Conservation (phyloP, 2,113 vertebrate genomes). For the Sterrhoptilus dennistouni region DNA sequence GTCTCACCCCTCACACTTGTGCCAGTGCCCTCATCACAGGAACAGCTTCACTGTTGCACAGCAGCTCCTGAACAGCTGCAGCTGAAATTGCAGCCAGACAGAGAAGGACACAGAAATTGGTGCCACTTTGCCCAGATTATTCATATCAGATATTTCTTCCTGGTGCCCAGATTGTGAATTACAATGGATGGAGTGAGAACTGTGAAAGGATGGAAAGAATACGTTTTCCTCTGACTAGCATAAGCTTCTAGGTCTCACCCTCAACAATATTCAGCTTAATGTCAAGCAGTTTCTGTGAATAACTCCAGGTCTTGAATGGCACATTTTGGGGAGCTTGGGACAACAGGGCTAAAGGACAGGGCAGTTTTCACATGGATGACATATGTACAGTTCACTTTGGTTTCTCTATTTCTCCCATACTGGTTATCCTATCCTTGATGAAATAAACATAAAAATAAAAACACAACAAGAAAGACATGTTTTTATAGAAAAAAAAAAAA, state of each 20-base stretch:
- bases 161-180: background rate
- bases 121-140: background rate
- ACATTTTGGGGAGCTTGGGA: background rate
- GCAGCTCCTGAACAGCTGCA: background rate
- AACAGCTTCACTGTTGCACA: fast-evolving
- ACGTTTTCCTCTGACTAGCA: background rate
- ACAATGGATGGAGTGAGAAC: background rate
- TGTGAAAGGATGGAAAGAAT: background rate
- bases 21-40: background rate
- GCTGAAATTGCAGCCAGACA: background rate
- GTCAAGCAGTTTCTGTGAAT: background rate
- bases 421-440: background rate
- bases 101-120: background rate
- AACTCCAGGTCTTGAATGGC: background rate
- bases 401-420: background rate
- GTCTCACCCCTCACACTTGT: background rate
- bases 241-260: background rate
- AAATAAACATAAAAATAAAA: background rate
- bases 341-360: background rate
- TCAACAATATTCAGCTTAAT: background rate
- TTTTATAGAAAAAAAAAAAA: background rate
- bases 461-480: background rate
- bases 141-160: background rate
- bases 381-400: background rate
- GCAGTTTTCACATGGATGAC: background rate